Base-by-base conservation (phyloP, 2,113 vertebrate species). In the Cephalopholis sonnerati region DNA sequence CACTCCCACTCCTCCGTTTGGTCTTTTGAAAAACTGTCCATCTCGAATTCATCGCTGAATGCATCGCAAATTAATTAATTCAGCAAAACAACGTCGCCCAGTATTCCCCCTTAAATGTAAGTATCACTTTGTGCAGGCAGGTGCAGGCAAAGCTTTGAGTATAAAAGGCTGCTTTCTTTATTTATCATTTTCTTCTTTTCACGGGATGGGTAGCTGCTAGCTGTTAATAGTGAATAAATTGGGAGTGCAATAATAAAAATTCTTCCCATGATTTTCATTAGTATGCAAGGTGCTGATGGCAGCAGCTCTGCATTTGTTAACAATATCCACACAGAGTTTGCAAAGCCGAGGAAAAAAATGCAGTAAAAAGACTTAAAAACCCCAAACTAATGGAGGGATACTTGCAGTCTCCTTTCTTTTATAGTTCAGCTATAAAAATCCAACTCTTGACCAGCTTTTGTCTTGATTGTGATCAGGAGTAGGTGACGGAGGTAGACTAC, bases 231-330 rank as follows among this genome's bases (percentile, higher is more conserved):
- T 79, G 84, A 78, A 89, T 77, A 85, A n/a, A 84, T 88, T 87
- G 82, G 59, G 41, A 51, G 41, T 10, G 74, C 58, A 82, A 80
- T 82, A 84, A 88, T 87, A 86, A 74, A 66, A 84, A 82, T 79
- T 77, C 48, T 71, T 75, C 58, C 58, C 62, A 74, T 86, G 89
- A 82, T 74, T 87, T 41, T 68, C 74, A 91, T 91, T 90, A 84
- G 82, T 79, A 83, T 91, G 74, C 89, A 81, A 76, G 76, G 67
- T 89, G 86, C 92, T 90, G 89, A 87, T 86, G 81, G 81, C 81
- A 92, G 87, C 87, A 87, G 80, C 77, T 83, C 74, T 87, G 80
- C 72, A 73, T 78, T 82, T 91, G 83, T 86, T 86, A 87, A 89
- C 82, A 87, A 79, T 83, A 79, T 80, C 64, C 75, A 86, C 53